Percentiles rank a stretch among this genome's conserved stretches.
Conservation (phyloP, 2,797 vertebrate genomes). For the Clarias pachynema region DNA sequence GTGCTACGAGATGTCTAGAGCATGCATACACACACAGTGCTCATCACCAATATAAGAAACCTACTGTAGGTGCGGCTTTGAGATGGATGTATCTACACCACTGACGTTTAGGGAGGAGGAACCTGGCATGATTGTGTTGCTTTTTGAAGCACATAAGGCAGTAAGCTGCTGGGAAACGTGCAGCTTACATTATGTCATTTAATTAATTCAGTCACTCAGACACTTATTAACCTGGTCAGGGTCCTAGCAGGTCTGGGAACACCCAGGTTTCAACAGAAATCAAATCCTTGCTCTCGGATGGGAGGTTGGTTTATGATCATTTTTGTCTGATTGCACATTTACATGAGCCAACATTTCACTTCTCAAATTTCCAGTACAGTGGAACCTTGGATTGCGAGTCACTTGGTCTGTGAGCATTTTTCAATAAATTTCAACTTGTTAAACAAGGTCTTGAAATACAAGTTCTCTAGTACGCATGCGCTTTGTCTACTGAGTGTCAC, state of each 20-base stretch:
- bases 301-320: not conserved
- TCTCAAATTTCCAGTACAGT: not conserved
- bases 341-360: not conserved
- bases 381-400: too few species aligned
- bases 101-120: not conserved
- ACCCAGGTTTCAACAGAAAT: not conserved
- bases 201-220: not conserved
- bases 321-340: not conserved
- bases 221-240: not conserved
- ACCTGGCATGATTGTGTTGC: not conserved
- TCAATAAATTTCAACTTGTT: too few species aligned
- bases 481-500: too few species aligned
- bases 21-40: not conserved
- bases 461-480: too few species aligned
- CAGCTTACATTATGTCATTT: not conserved
- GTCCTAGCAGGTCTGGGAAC: not conserved
- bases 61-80: not conserved
- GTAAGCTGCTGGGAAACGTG: not conserved
- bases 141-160: not conserved
- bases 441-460: too few species aligned
- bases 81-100: not conserved
- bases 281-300: not conserved
- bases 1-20: not conserved
- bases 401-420: too few species aligned
- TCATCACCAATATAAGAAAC: not conserved